Evolutionary conservation across 2,113 vertebrate species (phyloP), one percentile per base, ranked within the genome.

Genomic region (Pseudorasbora parva): DNA sequence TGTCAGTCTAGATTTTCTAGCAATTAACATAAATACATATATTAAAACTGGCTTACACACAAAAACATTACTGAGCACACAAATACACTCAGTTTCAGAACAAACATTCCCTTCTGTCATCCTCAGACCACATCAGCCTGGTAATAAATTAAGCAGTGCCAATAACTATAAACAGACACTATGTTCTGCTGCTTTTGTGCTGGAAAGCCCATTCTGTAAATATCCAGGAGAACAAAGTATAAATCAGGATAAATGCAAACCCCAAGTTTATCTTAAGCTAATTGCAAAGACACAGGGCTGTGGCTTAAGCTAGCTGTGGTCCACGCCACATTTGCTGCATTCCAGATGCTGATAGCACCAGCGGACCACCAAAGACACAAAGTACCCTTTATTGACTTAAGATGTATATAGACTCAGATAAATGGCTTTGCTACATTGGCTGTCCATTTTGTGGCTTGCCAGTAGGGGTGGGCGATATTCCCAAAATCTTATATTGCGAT

Each of bases 341-440:
- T 93, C 93, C 94, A 92, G 88, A 93, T 90, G 88, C 91, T 92
- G 92, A 94, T 93, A 93, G 88, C 86, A 82, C 81, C 71, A 57
- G 85, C 83, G 87, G 94, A 94, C 94, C 94, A 95, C 93, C 94
- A 93, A 91, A 89, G 91, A 89, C 85, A 89, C 88, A 76, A 90
- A 91, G 90, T 88, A 89, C 88, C 88, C 89, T 90, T 87, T 89
- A 91, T 91, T 88, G 86, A 89, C 85, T 91, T 84, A 75, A 87
- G 86, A 92, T 91, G 92, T 87, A 91, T 90, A 89, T 92, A 89
- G 87, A 83, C 71, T 83, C 84, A 83, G 92, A 94, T 92, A 91
- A 93, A 93, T 92, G 82, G 85, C 88, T 92, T 92, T 84, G 89
- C 82, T 86, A 88, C 85, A 82, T 82, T 80, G 79, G 76, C 82